Evolutionary conservation across 2,888 invertebrate species (phyloP), one percentile per base, ranked within the genome.

Genomic region (Orgyia antiqua): DNA sequence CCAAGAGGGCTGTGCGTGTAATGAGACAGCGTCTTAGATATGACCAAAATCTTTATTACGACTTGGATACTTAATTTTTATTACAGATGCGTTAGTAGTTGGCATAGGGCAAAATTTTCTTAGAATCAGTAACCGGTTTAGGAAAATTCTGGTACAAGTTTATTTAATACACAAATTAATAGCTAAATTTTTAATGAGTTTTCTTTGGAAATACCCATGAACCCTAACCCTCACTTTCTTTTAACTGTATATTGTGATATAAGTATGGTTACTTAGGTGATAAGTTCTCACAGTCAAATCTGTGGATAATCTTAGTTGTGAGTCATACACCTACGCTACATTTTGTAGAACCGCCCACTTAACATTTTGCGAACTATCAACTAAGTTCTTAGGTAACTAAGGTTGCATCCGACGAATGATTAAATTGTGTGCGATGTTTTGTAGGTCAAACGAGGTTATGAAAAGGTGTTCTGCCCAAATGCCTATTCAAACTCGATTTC

Each of bases 251-350:
- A n/a, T n/a, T n/a, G n/a, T n/a, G n/a, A n/a, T n/a, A n/a, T n/a
- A n/a, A n/a, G n/a, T n/a, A n/a, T n/a, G n/a, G n/a, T n/a, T n/a
- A n/a, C n/a, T n/a, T n/a, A n/a, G n/a, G n/a, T n/a, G n/a, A 20
- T 4, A 58, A 66, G 68, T 78, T 76, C 79, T 71, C 76, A 77
- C 74, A 75, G 66, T 68, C 72, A 60, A 69, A 70, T 68, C 68
- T n/a, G n/a, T n/a, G n/a, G n/a, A n/a, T n/a, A n/a, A n/a, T n/a
- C n/a, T n/a, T n/a, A n/a, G n/a, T 66, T 68, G 70, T 77, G 74
- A 75, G 59, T 76, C 75, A 76, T 61, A 61, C 67, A 62, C 71
- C 73, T 67, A 69, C 61, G 60, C 70, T 68, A n/a, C n/a, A n/a
- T n/a, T n/a, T n/a, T 55, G 40, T 50, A 59, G 62, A 56, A 59